Conservation (phyloP, 2,888 invertebrate species). For the Cheilosia urbana region DNA sequence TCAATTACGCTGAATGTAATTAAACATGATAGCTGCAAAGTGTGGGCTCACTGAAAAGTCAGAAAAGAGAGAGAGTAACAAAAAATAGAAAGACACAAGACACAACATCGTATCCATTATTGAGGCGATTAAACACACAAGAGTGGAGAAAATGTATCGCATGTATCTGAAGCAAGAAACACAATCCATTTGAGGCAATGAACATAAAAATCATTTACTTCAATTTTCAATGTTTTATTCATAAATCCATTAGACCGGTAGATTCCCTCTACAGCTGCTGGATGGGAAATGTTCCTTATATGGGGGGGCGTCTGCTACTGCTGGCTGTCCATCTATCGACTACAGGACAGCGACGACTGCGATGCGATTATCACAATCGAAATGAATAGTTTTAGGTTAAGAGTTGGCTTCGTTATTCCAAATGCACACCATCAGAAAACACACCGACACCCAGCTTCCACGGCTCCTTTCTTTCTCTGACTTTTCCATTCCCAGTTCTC, state of each 20-base stretch:
- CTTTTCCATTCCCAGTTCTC: no score
- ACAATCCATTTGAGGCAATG: conserved; percentile 63
- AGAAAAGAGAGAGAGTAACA: neutral
- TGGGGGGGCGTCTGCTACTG: neutral
- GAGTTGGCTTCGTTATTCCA: conserved; percentile 72
- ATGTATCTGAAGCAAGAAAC: conserved; percentile 38
- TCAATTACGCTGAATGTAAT: conserved; percentile 22
- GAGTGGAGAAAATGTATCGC: conserved; percentile 4
- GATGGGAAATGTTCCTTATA: conserved; percentile 5
- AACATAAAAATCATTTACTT: conserved; percentile 68
- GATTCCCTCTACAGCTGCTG: neutral
- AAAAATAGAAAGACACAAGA: neutral
- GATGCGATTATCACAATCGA: conserved; percentile 65
- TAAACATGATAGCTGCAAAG: conserved; percentile 10
- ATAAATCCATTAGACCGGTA: conserved; percentile 59
- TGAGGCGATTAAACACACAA: neutral
- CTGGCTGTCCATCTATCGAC: conserved; percentile 7
- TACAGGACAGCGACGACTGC: conserved; percentile 13
- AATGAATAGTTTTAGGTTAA: conserved; percentile 68
- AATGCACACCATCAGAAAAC: conserved; percentile 33
- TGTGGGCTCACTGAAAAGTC: neutral
- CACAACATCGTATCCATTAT: conserved; percentile 9
- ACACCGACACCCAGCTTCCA: neutral
- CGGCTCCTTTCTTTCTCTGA: conserved; percentile 6
- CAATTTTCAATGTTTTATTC: conserved; percentile 70